Evolutionary conservation across 2,113 vertebrate species (phyloP), one percentile per base, ranked within the genome.

Genomic region (Entosphenus tridentatus): DNA sequence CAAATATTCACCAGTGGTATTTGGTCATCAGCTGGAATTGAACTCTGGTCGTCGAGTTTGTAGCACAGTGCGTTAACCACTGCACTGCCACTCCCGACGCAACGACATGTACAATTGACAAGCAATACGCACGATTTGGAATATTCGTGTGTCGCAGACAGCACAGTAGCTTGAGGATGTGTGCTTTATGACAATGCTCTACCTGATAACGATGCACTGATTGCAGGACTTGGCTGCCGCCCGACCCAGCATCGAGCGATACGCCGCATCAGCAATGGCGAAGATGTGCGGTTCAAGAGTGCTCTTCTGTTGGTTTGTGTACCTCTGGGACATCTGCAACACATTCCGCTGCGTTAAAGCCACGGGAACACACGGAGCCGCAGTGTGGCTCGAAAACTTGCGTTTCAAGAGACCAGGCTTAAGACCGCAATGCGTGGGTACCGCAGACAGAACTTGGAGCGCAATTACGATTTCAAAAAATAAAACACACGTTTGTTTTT

Each of bases 191-290:
- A 8, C 12, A 17, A 12, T 57, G 56, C 8, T 12, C 75, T 76
- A 82, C 81, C 81, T 82, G 71, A 82, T 81, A 2, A 81, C 80
- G 2, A 82, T 76, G 14, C 80, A 80, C 69, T 81, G 81, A 73
- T 72, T 82, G 54, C 8, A 72, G 10, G 76, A 72, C 56, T 73
- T 71, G 0, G 72, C 72, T 2, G 74, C 71, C 17, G 77, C 18
- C 2, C 65, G 68, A 9, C 78, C 78, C 69, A 79, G 68, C 77
- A 82, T 78, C 54, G 77, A 76, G 11, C 75, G 74, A 69, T 82
- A 82, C 3, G 81, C 78, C 56, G 77, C 55, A 73, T 79, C 78
- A 8, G 80, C 81, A 59, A 82, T 76, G 13, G 80, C 78, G 12
- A 80, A 82, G 70, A 82, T 78, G 70, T 80, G 81, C 1, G 80